phyloP scores from a whole-genome alignment of 2,797 vertebrate species.

The Anas bahamensis region DNA sequence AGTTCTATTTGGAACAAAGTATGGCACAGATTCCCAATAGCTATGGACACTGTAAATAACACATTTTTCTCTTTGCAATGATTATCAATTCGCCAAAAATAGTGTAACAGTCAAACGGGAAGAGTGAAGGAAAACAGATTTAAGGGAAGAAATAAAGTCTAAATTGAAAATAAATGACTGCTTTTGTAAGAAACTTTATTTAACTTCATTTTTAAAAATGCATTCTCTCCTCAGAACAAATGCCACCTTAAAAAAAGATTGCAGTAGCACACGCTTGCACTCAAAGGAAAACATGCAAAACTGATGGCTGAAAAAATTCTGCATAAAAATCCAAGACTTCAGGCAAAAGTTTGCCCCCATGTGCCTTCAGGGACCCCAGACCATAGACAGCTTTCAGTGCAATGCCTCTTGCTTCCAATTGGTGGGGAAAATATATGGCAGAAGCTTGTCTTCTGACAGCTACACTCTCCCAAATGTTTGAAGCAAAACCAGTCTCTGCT shows the following conservation, averaged over 20 bases:
- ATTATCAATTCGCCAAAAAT: constrained; percentile 78
- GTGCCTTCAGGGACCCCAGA: constrained; percentile 59
- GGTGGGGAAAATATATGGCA: constrained; percentile 73
- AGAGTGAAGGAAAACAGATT: constrained; percentile 65
- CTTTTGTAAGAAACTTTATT: constrained; percentile 77
- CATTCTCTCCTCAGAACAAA: constrained; percentile 76
- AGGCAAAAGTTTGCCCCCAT: constrained; percentile 58
- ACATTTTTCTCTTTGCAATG: constrained; percentile 64
- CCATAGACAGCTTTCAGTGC: constrained; percentile 74
- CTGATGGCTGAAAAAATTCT: constrained; percentile 73
- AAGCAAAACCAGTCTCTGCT: constrained; percentile 63
- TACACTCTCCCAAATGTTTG: constrained; percentile 56
- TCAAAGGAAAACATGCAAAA: constrained; percentile 80
- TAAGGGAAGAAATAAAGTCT: constrained; percentile 70
- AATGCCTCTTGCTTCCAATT: constrained; percentile 71
- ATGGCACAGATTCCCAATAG: constrained; percentile 70
- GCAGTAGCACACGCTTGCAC: constrained; percentile 80
- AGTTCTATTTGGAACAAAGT: constrained; percentile 66
- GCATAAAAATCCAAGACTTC: constrained; percentile 74
- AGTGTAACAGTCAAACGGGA: constrained; percentile 72
- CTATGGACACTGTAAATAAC: constrained; percentile 41
- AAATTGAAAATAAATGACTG: constrained; percentile 78
- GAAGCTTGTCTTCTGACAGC: constrained; percentile 62
- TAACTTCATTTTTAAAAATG: constrained; percentile 78
- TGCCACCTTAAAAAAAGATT: constrained; percentile 60